Evolutionary conservation across 2,113 vertebrate species (phyloP), one percentile per base, ranked within the genome.

Genomic region (Dolichallabes microphthalmus): DNA sequence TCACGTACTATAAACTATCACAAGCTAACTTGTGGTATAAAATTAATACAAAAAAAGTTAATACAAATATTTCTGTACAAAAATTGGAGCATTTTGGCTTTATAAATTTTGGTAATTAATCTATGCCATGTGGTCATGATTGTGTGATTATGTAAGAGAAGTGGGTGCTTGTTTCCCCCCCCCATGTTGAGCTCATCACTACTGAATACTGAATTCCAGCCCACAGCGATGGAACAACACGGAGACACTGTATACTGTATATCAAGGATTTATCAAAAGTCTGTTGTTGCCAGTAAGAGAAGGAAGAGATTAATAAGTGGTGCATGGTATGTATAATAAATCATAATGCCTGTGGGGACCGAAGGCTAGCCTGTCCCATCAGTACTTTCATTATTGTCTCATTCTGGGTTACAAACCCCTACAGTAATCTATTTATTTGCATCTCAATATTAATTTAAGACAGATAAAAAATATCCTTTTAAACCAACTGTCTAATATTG

Each of bases 211-310:
- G n/a, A n/a, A 89, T 61, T 84, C 86, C 82, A 83, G 76, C 60
- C 80, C 82, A 88, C 87, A 89, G 87, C 75, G 89, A 55, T 60
- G 80, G 39, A 77, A 84, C 84, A 88, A 90, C 68, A 85, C 81
- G 85, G 64, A 86, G 71, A 80, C 76, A 53, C 85, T 76, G 58
- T 78, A 87, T 79, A n/a, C n/a, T n/a, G n/a, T n/a, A 85, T 79
- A 86, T 64, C 68, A 85, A n/a, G 20, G 20, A 25, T 22, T 89
- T 58, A 89, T 90, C 88, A 82, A 32, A 80, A 61, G 57, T 58
- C 25, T 15, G 4, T 20, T 74, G 15, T 61, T 83, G 64, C 22
- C 55, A 74, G 55, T 35, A 50, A 20, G 35, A 75, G 11, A 74
- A 15, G 8, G 45, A 22, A 10, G 22, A 3, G 19, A 25, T 45